Evolutionary conservation across 1,140 invertebrate species (phyloP).

Genomic region (Bradysia coprophila): DNA sequence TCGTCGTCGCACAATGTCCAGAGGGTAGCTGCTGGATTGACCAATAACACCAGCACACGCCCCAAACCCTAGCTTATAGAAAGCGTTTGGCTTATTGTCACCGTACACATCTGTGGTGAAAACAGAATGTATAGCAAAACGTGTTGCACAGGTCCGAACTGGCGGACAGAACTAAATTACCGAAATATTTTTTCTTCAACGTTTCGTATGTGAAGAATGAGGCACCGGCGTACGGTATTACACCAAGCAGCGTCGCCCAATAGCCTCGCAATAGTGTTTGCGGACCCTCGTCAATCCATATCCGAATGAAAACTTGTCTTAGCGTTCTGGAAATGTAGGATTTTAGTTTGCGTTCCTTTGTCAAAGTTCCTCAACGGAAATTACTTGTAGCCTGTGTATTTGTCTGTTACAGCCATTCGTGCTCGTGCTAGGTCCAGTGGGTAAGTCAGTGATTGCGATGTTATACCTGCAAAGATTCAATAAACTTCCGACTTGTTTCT

Average conservation of each 20-base stretch:
- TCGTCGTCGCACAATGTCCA: constrained; percentile 20
- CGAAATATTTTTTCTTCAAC: constrained; percentile 62
- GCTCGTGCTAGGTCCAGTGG: constrained; percentile 91
- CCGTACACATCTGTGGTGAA: constrained; percentile 15
- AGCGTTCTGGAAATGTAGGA: constrained; percentile 20
- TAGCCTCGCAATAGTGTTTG: constrained; percentile 72
- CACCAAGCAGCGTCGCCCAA: constrained; percentile 77
- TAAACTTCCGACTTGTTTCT: no score
- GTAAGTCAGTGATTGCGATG: constrained; percentile 86
- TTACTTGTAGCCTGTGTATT: constrained; percentile 32
- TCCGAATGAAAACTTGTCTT: constrained; percentile 62
- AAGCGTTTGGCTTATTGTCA: constrained; percentile 28
- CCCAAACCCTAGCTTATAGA: constrained; percentile 60
- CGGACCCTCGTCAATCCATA: constrained; percentile 63
- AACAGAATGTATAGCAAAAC: not conserved
- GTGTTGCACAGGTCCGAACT: not conserved
- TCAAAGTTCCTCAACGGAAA: constrained; percentile 1
- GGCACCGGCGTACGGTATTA: constrained; percentile 91
- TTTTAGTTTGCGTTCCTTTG: constrained; percentile 2
- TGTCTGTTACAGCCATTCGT: constrained; percentile 89
- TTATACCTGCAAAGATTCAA: no score
- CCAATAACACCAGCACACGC: constrained; percentile 82
- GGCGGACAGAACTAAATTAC: constrained; percentile 28
- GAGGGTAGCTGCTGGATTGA: constrained; percentile 89
- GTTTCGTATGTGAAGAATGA: constrained; percentile 97